Evolutionary conservation across 1,140 invertebrate genomes (phyloP).

Genomic region (Hormaphis cornu): DNA sequence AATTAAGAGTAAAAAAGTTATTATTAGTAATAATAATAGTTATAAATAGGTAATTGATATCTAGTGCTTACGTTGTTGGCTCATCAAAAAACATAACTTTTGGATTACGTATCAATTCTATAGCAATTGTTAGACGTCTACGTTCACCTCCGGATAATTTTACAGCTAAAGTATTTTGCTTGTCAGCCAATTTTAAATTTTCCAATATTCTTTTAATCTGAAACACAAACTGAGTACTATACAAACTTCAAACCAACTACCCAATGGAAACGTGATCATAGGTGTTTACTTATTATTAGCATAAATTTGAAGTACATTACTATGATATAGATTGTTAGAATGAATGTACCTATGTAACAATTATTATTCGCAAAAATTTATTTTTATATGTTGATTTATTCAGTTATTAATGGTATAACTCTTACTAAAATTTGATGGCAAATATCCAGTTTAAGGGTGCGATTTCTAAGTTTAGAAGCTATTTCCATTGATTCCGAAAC

Average conservation of each 20-base stretch:
- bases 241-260: too few relatives aligned
- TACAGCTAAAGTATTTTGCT: constrained; percentile 53
- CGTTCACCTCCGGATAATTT: constrained; percentile 78
- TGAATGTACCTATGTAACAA: too few relatives aligned
- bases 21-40: neutral
- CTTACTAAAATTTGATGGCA: constrained; percentile 31
- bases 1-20: neutral
- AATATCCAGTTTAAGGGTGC: constrained; percentile 39
- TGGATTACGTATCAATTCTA: constrained; percentile 77
- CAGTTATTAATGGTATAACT: neutral
- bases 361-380: too few relatives aligned
- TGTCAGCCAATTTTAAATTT: constrained; percentile 26
- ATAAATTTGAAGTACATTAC: too few relatives aligned
- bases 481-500: constrained; percentile 74
- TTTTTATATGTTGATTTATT: too few relatives aligned
- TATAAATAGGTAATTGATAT: neutral
- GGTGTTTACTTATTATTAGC: neutral
- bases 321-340: too few relatives aligned
- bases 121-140: constrained; percentile 75
- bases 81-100: constrained; percentile 88
- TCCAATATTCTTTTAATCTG: constrained; percentile 33
- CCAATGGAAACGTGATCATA: neutral
- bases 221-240: neutral
- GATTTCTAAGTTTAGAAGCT: constrained; percentile 49
- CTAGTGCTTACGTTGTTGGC: constrained; percentile 69